These are phyloP conservation scores for Coregonus suidteri DNA, from an alignment of 2,797 vertebrate species.

Conservation along the genomic window DNA sequence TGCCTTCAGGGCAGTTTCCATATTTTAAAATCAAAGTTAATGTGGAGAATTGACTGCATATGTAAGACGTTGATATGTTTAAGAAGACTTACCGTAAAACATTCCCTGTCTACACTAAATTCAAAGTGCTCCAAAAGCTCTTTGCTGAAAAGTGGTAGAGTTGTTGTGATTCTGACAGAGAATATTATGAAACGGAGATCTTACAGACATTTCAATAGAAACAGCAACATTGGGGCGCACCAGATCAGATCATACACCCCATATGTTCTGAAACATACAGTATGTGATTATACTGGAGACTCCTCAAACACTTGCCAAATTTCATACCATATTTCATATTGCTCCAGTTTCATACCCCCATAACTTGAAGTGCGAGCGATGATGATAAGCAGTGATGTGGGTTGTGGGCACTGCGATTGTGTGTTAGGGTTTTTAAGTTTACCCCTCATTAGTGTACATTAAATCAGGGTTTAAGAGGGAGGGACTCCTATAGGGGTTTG, in stretches of 20 bases:
- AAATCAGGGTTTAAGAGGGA: conserved; percentile 10
- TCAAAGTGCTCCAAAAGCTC: not conserved
- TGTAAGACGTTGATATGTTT: not conserved
- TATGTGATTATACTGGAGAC: not conserved
- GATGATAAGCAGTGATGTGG: not conserved
- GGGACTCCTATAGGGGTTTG: not conserved
- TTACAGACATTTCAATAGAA: not conserved
- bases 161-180: not conserved
- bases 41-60: not conserved
- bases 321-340: not conserved
- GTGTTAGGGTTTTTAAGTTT: conserved; percentile 1
- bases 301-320: not conserved
- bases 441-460: conserved; percentile 7
- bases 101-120: not conserved
- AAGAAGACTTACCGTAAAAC: not conserved
- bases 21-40: not conserved
- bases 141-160: not conserved
- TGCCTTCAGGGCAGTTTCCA: not conserved
- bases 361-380: conserved; percentile 9
- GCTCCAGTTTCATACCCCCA: not conserved
- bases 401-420: not conserved
- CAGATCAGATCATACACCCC: not conserved
- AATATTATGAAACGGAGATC: conserved; percentile 5
- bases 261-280: not conserved
- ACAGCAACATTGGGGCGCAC: not conserved